A percentile compares a stretch with the other conserved stretches of the same genome.
phyloP scores from a whole-genome alignment of 2,888 invertebrate species.

The Drosophila gaucha region DNA sequence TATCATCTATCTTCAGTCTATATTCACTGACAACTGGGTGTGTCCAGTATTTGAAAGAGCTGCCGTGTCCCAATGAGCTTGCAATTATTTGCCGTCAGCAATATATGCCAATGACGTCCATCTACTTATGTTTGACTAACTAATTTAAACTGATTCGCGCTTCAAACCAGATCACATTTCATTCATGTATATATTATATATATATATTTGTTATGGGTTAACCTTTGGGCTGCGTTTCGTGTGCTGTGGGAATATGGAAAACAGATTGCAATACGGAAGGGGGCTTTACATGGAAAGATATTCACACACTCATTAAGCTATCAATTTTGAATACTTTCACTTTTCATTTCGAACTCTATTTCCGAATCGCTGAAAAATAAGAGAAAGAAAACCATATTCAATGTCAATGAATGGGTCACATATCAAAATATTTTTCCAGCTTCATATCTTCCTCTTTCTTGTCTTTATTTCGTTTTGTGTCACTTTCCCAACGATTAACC shows the following conservation, averaged over 20 bases:
- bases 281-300: background rate
- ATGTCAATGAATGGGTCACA: conserved; percentile 34
- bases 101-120: conserved; percentile 2
- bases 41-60: background rate
- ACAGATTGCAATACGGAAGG: background rate
- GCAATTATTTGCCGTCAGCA: conserved; percentile 1
- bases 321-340: conserved; percentile 39
- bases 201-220: background rate
- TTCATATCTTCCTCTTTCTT: background rate
- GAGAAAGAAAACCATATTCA: conserved; percentile 31
- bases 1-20: background rate
- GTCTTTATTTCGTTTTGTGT: conserved; percentile 3
- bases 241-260: conserved; percentile 41
- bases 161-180: conserved; percentile 30
- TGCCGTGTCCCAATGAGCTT: background rate
- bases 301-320: conserved; percentile 41
- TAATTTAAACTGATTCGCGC: conserved; percentile 2
- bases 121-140: conserved; percentile 9
- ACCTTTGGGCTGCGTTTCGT: conserved; percentile 10
- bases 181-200: too few relatives aligned
- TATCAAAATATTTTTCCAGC: conserved; percentile 13
- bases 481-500: conserved; percentile 47
- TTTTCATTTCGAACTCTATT: conserved; percentile 23
- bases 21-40: background rate
- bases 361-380: conserved; percentile 12